Evolutionary conservation across 2,797 vertebrate species (phyloP).

Genomic region (Sebastes itinus): DNA sequence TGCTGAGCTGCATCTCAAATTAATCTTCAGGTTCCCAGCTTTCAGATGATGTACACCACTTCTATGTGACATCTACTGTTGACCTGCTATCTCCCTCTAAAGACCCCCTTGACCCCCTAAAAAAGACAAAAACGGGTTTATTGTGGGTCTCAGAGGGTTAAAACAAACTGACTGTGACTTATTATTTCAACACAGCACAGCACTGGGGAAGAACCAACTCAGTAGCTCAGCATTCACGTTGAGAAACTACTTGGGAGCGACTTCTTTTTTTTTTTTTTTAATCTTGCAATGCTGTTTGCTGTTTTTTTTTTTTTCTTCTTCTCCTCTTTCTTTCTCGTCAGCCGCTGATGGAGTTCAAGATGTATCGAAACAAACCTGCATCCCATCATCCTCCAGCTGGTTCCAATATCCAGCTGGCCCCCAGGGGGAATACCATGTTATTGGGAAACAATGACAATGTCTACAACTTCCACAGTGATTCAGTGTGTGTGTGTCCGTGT

Average conservation of each 20-base stretch:
- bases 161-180: background rate
- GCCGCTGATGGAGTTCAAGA: constrained; percentile 8
- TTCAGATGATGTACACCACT: background rate
- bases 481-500: constrained; percentile 48
- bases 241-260: background rate
- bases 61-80: background rate
- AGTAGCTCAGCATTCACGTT: background rate
- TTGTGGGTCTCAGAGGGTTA: background rate
- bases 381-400: constrained; percentile 43
- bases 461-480: constrained; percentile 20
- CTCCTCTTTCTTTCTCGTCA: background rate
- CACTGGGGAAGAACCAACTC: background rate
- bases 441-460: constrained; percentile 51
- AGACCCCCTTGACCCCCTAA: background rate
- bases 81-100: background rate
- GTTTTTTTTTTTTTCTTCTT: background rate
- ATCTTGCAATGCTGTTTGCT: background rate
- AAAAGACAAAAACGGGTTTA: background rate
- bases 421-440: constrained; percentile 32
- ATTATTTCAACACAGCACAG: background rate
- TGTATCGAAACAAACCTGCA: constrained; percentile 33
- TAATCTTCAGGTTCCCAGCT: background rate
- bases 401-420: constrained; percentile 39
- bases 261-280: background rate
- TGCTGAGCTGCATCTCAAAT: too few species aligned